Conservation (phyloP, 2,113 vertebrate species). For the Python bivittatus region DNA sequence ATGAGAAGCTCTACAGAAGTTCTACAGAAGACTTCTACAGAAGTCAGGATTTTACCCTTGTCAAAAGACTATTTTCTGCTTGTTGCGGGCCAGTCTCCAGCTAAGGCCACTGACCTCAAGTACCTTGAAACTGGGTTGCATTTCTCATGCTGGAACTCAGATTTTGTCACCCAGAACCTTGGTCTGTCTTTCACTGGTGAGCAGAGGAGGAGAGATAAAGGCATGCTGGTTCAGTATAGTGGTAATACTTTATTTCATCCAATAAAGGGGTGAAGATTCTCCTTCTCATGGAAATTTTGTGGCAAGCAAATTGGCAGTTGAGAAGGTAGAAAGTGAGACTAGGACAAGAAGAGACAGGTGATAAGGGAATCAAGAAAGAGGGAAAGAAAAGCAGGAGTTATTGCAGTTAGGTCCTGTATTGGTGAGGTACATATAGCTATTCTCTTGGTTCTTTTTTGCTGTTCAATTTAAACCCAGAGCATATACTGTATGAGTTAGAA, state of each 20-base stretch:
- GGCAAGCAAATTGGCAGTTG: neutral
- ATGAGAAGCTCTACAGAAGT: neutral
- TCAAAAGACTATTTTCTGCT: neutral
- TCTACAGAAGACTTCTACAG: neutral
- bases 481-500: neutral
- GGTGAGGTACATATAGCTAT: too few species aligned
- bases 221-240: neutral
- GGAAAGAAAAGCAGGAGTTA: neutral
- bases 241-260: too few species aligned
- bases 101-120: neutral
- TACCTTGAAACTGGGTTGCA: neutral
- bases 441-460: too few species aligned
- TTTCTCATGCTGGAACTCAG: neutral
- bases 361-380: neutral
- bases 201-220: neutral
- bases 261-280: neutral
- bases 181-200: neutral
- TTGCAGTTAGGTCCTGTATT: neutral
- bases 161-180: neutral
- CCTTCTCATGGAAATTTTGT: neutral
- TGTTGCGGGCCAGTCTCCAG: neutral
- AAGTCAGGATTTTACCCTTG: neutral
- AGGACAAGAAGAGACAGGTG: neutral
- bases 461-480: too few species aligned
- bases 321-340: neutral